phyloP scores from a whole-genome alignment of 2,888 invertebrate genomes.

The Nineta flava region DNA sequence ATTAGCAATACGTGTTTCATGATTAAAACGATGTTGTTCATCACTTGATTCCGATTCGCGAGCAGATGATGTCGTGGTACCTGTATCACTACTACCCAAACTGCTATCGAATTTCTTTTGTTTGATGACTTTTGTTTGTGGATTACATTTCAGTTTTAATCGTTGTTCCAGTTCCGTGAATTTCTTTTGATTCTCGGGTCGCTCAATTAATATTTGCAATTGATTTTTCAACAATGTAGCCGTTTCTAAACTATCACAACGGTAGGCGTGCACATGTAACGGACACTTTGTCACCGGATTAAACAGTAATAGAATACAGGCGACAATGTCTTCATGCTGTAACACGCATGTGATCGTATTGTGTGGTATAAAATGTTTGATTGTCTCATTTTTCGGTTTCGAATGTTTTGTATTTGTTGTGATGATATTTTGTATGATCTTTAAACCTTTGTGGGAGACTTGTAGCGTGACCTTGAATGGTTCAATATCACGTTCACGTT shows the following conservation, averaged over 20 bases:
- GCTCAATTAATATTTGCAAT: slow-evolving; percentile 62
- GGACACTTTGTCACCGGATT: slow-evolving; percentile 91
- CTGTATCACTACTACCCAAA: slow-evolving; percentile 37
- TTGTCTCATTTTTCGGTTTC: slow-evolving; percentile 39
- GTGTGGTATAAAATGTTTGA: slow-evolving; percentile 89
- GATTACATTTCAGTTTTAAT: slow-evolving; percentile 24
- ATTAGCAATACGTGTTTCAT: slow-evolving; percentile 43
- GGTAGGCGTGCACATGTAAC: slow-evolving; percentile 86
- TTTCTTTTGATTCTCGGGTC: slow-evolving; percentile 75
- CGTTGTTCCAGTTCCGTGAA: slow-evolving; percentile 63
- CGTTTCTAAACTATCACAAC: slow-evolving; percentile 88
- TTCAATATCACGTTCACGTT: slow-evolving; percentile 70
- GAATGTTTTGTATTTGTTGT: slow-evolving; percentile 20
- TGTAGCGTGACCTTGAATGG: slow-evolving; percentile 83
- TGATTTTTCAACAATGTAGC: slow-evolving; percentile 76
- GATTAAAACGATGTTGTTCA: slow-evolving; percentile 31
- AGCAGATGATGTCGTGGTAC: slow-evolving; percentile 44
- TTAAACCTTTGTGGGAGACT: slow-evolving; percentile 83
- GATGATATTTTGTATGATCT: slow-evolving; percentile 67
- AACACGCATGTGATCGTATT: slow-evolving; percentile 84
- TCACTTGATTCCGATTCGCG: slow-evolving; percentile 56
- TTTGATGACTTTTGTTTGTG: slow-evolving; percentile 37
- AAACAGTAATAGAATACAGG: slow-evolving; percentile 80
- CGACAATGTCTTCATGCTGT: slow-evolving; percentile 84
- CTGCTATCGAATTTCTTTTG: slow-evolving; percentile 53